Conservation (phyloP, 2,888 invertebrate genomes). For the Drosophila neoperkinsi region DNA sequence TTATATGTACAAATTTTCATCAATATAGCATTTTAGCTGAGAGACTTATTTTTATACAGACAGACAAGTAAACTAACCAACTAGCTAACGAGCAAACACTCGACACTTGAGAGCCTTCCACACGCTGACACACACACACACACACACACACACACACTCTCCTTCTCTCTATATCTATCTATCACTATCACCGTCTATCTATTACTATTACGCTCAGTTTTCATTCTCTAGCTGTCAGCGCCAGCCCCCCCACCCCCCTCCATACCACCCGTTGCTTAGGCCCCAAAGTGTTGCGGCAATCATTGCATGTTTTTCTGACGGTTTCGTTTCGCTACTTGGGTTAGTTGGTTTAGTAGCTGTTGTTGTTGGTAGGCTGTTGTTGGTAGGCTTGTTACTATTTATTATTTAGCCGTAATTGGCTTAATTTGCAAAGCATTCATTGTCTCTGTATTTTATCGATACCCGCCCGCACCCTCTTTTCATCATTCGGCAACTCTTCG, state of each 20-base stretch:
- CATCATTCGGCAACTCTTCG: constrained; percentile 17
- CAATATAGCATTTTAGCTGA: not conserved
- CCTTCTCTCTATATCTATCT: not conserved
- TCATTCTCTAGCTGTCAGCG: constrained; percentile 9
- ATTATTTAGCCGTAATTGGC: constrained; percentile 75
- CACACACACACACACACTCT: not conserved
- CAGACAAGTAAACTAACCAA: constrained; percentile 33
- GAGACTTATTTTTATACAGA: not conserved
- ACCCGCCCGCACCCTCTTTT: constrained; percentile 1
- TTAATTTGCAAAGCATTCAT: constrained; percentile 64
- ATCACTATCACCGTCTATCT: not conserved
- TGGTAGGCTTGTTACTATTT: constrained; percentile 42
- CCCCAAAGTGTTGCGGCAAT: constrained; percentile 44
- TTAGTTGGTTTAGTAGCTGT: constrained; percentile 43
- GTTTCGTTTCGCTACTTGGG: constrained; percentile 23
- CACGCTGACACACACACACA: not conserved
- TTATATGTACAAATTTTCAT: not conserved
- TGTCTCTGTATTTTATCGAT: constrained; percentile 59
- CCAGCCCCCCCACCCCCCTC: not conserved
- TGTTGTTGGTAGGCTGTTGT: constrained; percentile 20
- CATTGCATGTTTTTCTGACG: constrained; percentile 49
- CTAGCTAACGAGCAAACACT: constrained; percentile 53
- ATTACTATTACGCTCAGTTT: constrained; percentile 8
- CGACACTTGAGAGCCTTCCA: constrained; percentile 25
- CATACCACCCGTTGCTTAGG: constrained; percentile 18